Evolutionary conservation across 2,888 invertebrate species (phyloP), one percentile per base, ranked within the genome.

Genomic region (Beris chalybata): DNA sequence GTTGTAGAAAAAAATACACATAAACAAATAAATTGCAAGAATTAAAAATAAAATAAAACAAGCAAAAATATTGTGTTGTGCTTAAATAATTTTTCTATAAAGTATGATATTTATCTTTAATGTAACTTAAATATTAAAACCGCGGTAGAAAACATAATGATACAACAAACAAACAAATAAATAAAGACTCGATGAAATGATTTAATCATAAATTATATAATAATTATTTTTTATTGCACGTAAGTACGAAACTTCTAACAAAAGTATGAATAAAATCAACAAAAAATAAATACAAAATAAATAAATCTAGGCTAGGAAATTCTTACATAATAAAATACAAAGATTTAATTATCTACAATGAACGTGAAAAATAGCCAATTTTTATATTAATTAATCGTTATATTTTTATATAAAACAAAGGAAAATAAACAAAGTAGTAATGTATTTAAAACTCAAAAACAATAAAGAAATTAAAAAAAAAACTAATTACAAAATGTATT

Each of bases 1-100:
- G 68, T 65, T 69, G 58, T 12, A 53, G 71, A 70, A 69, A 70
- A 71, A 69, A 38, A 38, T 38, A 7, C 9, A 38, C 38, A 38
- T 38, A 9, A 38, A 9, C 5, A 38, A 38, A 22, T 22, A 22
- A 22, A 22, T 22, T 22, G 22, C 22, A 22, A 38, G 9, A 38
- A 5, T 3, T 38, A 38, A 38, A 38, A 38, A 38, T 9, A 38
- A 65, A 66, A 68, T 57, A 71, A 70, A 65, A 65, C 66, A 66
- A n/a, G 38, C 5, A 38, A 38, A 38, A 38, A 38, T 3, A 38
- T 9, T 38, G 38, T 38, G 38, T 38, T 38, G 38, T 38, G 38
- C 38, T 38, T 38, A 38, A 38, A 38, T 38, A 1, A 22, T 38
- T 38, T 38, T 38, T 38, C 9, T 38, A 5, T 38, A 38, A 38